phyloP scores from a whole-genome alignment of 2,888 invertebrate genomes.

The Nephrotoma appendiculata region DNA sequence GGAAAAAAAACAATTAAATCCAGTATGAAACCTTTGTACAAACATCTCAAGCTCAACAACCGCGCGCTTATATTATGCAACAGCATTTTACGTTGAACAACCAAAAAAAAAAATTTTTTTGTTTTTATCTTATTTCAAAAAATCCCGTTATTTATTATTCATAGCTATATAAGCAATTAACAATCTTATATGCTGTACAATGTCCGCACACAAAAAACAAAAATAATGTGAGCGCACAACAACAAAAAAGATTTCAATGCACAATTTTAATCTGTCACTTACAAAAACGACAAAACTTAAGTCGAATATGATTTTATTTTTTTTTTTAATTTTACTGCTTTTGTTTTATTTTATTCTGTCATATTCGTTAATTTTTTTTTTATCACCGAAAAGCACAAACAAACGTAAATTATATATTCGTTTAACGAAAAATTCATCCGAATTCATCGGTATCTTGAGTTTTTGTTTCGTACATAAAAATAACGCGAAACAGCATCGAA shows the following conservation, averaged over 20 bases:
- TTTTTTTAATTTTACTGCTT: not conserved
- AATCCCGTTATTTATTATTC: not conserved
- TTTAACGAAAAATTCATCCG: not conserved
- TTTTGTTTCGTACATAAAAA: not conserved
- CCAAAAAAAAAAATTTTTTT: not conserved
- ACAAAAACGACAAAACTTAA: not conserved
- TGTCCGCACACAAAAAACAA: not conserved
- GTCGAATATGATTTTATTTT: not conserved
- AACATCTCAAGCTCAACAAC: not conserved
- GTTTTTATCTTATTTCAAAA: not conserved
- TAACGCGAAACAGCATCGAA: not conserved
- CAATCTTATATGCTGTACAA: not conserved
- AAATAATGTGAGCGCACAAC: not conserved
- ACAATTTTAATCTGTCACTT: not conserved
- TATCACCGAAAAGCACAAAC: not conserved
- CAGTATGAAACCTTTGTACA: not conserved
- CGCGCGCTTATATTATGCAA: not conserved
- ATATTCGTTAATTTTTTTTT: not conserved
- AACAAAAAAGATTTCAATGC: not conserved
- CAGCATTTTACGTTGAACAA: not conserved
- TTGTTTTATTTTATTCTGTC: not conserved
- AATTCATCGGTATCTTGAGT: not conserved
- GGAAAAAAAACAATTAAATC: not conserved
- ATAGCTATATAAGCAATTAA: not conserved
- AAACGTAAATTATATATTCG: not conserved